Evolutionary conservation across 2,888 invertebrate species (phyloP).

Genomic region (Acrobasis suavella): DNA sequence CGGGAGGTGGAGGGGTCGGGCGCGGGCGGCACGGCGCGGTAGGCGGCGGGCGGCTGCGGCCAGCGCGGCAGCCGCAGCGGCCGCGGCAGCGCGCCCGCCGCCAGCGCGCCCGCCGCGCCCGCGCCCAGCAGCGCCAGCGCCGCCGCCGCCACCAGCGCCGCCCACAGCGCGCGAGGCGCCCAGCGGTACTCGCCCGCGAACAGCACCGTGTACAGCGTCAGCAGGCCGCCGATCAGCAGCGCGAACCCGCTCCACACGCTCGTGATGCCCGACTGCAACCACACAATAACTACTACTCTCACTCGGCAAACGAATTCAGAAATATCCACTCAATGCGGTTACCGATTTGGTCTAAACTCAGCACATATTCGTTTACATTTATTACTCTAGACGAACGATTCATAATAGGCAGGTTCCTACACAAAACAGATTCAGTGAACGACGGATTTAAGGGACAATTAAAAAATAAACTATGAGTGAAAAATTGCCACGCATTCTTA

Average conservation of each 20-base stretch:
- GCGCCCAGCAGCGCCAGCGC: slow-evolving; percentile 29
- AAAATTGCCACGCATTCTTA: too few relatives aligned
- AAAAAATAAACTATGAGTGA: too few relatives aligned
- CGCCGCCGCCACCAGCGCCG: slow-evolving; percentile 38
- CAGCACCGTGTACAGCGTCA: slow-evolving; percentile 54
- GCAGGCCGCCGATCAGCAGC: slow-evolving; percentile 52
- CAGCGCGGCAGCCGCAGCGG: slow-evolving; percentile 26
- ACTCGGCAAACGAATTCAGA: too few relatives aligned
- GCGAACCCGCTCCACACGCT: slow-evolving; percentile 48
- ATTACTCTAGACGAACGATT: too few relatives aligned
- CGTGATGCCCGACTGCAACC: slow-evolving; percentile 30
- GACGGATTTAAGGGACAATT: too few relatives aligned
- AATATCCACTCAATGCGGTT: too few relatives aligned
- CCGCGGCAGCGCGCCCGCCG: slow-evolving; percentile 26
- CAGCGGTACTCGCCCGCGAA: slow-evolving; percentile 44
- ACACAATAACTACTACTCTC: not conserved
- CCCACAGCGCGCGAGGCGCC: slow-evolving; percentile 39
- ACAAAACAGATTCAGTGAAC: too few relatives aligned
- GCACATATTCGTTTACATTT: too few relatives aligned
- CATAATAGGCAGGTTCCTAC: too few relatives aligned
- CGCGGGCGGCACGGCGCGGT: slow-evolving; percentile 26
- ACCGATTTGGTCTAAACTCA: too few relatives aligned
- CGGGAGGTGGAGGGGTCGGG: slow-evolving; percentile 45
- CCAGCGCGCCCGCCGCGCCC: slow-evolving; percentile 33
- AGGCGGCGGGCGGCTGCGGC: slow-evolving; percentile 37